Evolutionary conservation across 2,888 invertebrate genomes (phyloP).

Genomic region (Nesidiocoris tenuis): DNA sequence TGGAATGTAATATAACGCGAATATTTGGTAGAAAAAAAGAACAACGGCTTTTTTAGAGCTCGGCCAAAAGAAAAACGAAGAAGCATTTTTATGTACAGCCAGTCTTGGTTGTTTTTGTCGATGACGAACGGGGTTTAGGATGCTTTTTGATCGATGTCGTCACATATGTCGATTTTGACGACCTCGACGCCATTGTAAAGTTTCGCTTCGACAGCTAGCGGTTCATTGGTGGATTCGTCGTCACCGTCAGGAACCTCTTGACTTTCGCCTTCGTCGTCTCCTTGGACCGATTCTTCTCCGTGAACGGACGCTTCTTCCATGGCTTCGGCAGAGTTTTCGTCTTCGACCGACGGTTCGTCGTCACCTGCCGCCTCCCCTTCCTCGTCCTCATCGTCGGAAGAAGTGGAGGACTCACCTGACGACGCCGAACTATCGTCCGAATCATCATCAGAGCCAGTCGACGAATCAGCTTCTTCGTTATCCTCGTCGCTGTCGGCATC

Average conservation of each 20-base stretch:
- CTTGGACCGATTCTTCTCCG: conserved; percentile 11
- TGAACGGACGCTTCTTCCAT: conserved; percentile 8
- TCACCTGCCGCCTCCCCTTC: conserved; percentile 43
- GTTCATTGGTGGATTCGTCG: background rate
- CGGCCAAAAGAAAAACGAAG: conserved; percentile 15
- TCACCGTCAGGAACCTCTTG: background rate
- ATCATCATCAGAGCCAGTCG: background rate
- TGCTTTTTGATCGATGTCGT: conserved; percentile 38
- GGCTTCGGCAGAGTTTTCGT: conserved; percentile 20
- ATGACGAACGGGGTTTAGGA: conserved; percentile 3
- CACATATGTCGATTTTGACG: conserved; percentile 45
- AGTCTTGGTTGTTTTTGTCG: conserved; percentile 15
- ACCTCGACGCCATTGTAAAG: conserved; percentile 45
- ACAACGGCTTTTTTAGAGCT: too few species aligned
- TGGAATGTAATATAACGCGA: too few species aligned
- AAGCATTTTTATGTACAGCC: conserved; percentile 38
- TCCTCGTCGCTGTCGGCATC: conserved; percentile 45
- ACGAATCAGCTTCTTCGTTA: conserved; percentile 45
- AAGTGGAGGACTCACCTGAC: conserved; percentile 1
- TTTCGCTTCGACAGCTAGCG: conserved; percentile 40
- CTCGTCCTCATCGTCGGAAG: conserved; percentile 29
- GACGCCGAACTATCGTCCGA: background rate
- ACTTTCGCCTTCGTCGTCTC: conserved; percentile 17
- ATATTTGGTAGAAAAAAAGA: too few species aligned
- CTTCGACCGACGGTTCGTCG: conserved; percentile 46